Conservation (phyloP, 2,113 vertebrate species). For the Anolis carolinensis region DNA sequence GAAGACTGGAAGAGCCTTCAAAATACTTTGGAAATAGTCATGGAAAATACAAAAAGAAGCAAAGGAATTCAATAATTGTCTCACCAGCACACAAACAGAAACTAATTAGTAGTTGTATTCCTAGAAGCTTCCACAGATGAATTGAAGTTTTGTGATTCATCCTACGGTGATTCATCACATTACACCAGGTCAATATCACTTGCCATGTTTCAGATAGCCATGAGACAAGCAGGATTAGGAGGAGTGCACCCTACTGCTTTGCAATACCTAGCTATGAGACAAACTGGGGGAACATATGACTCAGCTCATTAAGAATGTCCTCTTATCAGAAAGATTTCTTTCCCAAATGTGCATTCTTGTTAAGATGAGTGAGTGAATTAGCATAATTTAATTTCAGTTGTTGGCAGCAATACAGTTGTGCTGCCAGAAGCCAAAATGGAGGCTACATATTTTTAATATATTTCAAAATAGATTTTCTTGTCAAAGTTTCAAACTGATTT, state of each 20-base stretch:
- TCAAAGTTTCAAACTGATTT: neutral
- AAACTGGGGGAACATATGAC: neutral
- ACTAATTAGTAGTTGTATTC: neutral
- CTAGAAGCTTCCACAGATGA: neutral
- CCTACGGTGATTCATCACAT: neutral
- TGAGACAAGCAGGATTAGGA: neutral
- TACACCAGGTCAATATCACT: neutral
- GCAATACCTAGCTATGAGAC: neutral
- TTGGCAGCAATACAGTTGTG: neutral
- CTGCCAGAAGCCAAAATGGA: slow-evolving; percentile 9
- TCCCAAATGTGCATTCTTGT: neutral
- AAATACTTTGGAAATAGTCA: neutral
- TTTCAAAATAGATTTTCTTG: slow-evolving; percentile 6
- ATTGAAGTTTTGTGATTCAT: neutral
- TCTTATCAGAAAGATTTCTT: neutral
- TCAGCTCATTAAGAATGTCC: neutral
- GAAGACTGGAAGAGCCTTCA: neutral
- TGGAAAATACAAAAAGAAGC: neutral
- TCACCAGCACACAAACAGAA: too few species aligned
- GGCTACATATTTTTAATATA: neutral
- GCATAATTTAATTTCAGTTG: neutral
- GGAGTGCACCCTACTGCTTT: neutral
- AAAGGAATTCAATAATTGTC: neutral
- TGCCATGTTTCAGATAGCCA: neutral
- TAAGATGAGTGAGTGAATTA: slow-evolving; percentile 10